Evolutionary conservation across 2,888 invertebrate genomes (phyloP).

Genomic region (Caenorhabditis uteleia): DNA sequence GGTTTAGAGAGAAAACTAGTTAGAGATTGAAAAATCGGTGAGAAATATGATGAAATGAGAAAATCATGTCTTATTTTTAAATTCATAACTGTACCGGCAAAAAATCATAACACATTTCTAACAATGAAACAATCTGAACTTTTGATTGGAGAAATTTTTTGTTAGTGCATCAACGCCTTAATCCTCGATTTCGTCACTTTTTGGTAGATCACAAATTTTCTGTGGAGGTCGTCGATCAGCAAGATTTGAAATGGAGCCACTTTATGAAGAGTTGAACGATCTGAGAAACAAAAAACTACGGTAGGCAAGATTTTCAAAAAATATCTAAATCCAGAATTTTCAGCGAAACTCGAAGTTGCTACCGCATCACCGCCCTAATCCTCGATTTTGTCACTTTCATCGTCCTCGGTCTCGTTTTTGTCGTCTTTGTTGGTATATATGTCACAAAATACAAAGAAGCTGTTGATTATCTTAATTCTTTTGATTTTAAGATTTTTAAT

Average conservation of each 20-base stretch:
- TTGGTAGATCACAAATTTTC: slow-evolving; percentile 41
- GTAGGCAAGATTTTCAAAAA: slow-evolving; percentile 8
- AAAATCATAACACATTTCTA: too few relatives aligned
- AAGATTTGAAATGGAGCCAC: slow-evolving; percentile 54
- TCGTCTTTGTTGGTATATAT: slow-evolving; percentile 9
- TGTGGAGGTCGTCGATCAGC: slow-evolving; percentile 18
- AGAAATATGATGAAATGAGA: too few relatives aligned
- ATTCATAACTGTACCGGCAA: too few relatives aligned
- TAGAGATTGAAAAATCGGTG: too few relatives aligned
- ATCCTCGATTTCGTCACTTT: slow-evolving; percentile 45
- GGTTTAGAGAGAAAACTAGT: too few relatives aligned
- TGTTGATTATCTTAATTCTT: not conserved
- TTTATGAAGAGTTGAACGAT: slow-evolving; percentile 61
- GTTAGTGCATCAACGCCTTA: too few relatives aligned
- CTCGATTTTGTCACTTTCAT: slow-evolving; percentile 44
- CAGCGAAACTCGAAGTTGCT: slow-evolving; percentile 48
- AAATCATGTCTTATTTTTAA: slow-evolving; percentile 54
- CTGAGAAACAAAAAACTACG: slow-evolving; percentile 49
- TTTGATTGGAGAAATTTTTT: too few relatives aligned
- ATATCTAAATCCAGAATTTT: not conserved
- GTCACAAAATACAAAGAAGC: not conserved
- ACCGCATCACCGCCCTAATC: slow-evolving; percentile 45
- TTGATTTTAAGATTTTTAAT: not conserved
- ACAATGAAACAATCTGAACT: too few relatives aligned
- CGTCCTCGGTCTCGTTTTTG: slow-evolving; percentile 22